Evolutionary conservation across 2,888 invertebrate species (phyloP).

Genomic region (Acrocyrtus sp.): DNA sequence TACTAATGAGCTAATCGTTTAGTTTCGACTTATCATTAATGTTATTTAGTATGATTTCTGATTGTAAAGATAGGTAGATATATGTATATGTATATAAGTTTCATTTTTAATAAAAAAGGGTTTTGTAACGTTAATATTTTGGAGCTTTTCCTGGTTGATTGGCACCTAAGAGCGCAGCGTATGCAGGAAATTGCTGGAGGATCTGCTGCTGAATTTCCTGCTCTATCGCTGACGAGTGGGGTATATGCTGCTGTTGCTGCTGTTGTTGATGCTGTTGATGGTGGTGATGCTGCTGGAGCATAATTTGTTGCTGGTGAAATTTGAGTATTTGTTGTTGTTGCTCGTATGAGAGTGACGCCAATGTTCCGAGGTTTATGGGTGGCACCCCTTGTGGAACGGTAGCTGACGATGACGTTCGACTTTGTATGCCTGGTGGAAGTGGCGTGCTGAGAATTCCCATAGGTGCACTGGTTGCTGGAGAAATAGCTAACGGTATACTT

Average conservation of each 20-base stretch:
- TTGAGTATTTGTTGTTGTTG: conserved; percentile 53
- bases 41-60: no score
- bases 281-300: no score
- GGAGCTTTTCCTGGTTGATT: conserved; percentile 26
- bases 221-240: conserved; percentile 30
- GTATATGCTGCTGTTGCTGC: conserved; percentile 35
- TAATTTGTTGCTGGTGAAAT: conserved; percentile 47
- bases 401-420: conserved; percentile 32
- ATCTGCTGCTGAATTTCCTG: conserved; percentile 35
- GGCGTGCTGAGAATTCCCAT: conserved; percentile 12
- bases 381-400: conserved; percentile 39
- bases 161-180: conserved; percentile 20
- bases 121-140: no score
- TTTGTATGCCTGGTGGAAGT: conserved; percentile 13
- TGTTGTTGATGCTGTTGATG: conserved; percentile 48
- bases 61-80: no score
- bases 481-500: conserved; percentile 20
- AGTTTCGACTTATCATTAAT: no score
- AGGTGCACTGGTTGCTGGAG: conserved; percentile 21
- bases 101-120: no score
- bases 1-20: no score
- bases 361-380: conserved; percentile 42
- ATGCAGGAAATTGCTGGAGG: conserved; percentile 32
- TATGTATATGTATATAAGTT: no score
- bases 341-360: conserved; percentile 44